A percentile compares a stretch with the other conserved stretches of the same genome.
Conservation (phyloP, 2,113 vertebrate genomes). For the Dromaius novaehollandiae region DNA sequence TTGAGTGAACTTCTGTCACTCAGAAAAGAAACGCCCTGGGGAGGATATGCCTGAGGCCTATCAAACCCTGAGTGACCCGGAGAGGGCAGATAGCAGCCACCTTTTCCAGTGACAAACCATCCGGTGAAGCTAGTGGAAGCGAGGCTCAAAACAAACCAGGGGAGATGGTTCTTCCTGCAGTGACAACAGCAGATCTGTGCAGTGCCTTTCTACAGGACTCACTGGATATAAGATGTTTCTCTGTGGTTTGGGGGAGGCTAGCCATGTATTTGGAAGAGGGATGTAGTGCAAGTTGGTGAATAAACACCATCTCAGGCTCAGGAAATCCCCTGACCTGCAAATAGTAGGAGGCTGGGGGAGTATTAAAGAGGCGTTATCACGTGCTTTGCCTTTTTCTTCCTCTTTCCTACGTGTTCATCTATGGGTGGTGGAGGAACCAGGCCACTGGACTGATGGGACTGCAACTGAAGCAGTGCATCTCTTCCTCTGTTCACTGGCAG, state of each 20-base stretch:
- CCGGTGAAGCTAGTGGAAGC: background rate
- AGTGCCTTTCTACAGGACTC: background rate
- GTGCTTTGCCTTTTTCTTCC: background rate
- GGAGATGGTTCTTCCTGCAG: rapidly evolving
- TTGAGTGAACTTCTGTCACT: background rate
- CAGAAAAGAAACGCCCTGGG: background rate
- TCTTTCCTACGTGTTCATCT: background rate
- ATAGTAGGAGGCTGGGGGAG: background rate
- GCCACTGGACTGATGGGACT: background rate
- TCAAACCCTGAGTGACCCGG: background rate
- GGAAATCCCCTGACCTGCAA: conserved; percentile 14
- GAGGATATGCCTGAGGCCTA: background rate
- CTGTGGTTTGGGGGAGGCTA: background rate
- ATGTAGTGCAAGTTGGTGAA: background rate
- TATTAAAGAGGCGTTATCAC: background rate
- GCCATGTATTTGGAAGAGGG: background rate
- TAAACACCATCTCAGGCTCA: background rate
- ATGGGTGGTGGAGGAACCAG: background rate
- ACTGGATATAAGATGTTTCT: background rate
- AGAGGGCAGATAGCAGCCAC: background rate
- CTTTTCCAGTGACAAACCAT: background rate
- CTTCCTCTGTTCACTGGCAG: background rate
- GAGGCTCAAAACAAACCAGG: background rate
- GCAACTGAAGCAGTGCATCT: background rate
- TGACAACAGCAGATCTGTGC: background rate